phyloP scores from a whole-genome alignment of 1,140 invertebrate genomes.

The Macrosteles quadrilineatus region DNA sequence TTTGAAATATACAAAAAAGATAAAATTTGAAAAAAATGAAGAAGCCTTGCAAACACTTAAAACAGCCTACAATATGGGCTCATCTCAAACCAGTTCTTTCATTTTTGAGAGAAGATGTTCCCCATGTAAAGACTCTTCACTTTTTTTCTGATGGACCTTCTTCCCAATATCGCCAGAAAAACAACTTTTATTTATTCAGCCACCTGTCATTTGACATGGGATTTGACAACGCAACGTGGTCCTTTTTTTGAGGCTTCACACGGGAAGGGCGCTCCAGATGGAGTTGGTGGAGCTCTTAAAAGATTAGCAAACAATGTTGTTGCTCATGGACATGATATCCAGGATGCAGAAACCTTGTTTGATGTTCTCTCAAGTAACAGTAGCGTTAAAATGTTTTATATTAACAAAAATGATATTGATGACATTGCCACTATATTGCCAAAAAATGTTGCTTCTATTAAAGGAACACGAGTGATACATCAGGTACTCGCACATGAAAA shows the following conservation, averaged over 20 bases:
- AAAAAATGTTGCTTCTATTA: neutral
- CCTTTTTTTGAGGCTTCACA: conserved; percentile 51
- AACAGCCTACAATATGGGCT: conserved; percentile 40
- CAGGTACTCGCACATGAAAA: too few species aligned
- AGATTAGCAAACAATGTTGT: conserved; percentile 46
- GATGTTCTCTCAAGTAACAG: neutral
- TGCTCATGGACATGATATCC: conserved; percentile 44
- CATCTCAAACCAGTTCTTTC: conserved; percentile 31
- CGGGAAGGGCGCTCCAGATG: conserved; percentile 52
- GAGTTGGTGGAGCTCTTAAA: too few species aligned
- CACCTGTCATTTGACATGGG: conserved; percentile 31
- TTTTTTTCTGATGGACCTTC: conserved; percentile 37
- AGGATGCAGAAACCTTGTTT: conserved; percentile 30
- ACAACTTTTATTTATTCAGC: conserved; percentile 16
- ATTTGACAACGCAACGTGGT: conserved; percentile 47
- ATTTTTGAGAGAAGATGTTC: neutral
- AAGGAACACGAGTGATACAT: neutral
- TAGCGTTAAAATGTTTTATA: neutral
- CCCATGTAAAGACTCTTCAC: conserved; percentile 31
- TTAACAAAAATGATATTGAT: neutral
- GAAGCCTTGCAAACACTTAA: conserved; percentile 33
- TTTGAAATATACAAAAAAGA: conserved; percentile 29
- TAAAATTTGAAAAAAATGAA: conserved; percentile 36
- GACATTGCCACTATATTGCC: neutral
- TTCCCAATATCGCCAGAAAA: conserved; percentile 37